These are phyloP conservation scores for Criorhina ranunculi DNA, from an alignment of 2,888 invertebrate species.

Conservation along the genomic window DNA sequence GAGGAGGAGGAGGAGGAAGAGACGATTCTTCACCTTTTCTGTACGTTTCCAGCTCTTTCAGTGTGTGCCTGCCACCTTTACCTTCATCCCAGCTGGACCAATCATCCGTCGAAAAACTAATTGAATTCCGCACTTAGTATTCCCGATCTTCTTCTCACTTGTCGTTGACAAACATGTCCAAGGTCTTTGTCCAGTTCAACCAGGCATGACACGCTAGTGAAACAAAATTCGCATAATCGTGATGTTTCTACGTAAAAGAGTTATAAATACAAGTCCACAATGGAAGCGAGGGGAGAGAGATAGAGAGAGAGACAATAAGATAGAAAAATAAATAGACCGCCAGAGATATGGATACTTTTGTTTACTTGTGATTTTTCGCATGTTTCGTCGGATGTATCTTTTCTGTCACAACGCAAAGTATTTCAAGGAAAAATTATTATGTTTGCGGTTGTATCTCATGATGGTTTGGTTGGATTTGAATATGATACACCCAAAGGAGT, in stretches of 20 bases:
- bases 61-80: too few relatives aligned
- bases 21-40: too few relatives aligned
- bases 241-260: constrained; percentile 52
- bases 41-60: too few relatives aligned
- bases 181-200: constrained; percentile 5
- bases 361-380: constrained; percentile 70
- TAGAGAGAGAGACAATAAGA: constrained; percentile 6
- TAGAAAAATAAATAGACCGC: constrained; percentile 27
- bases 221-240: constrained; percentile 37
- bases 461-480: background rate
- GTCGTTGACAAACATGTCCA: constrained; percentile 36
- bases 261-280: constrained; percentile 28
- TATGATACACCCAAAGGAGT: constrained; percentile 14
- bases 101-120: too few relatives aligned
- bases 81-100: too few relatives aligned
- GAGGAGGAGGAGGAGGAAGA: too few relatives aligned
- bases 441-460: constrained; percentile 20
- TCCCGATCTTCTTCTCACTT: constrained; percentile 1
- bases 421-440: constrained; percentile 46
- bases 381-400: constrained; percentile 44
- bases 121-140: background rate
- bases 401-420: constrained; percentile 15
- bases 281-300: too few relatives aligned
- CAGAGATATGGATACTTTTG: constrained; percentile 38
- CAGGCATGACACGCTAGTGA: background rate